Base-by-base conservation (phyloP, 2,888 invertebrate genomes). In the Lasioglossum figueresi region DNA sequence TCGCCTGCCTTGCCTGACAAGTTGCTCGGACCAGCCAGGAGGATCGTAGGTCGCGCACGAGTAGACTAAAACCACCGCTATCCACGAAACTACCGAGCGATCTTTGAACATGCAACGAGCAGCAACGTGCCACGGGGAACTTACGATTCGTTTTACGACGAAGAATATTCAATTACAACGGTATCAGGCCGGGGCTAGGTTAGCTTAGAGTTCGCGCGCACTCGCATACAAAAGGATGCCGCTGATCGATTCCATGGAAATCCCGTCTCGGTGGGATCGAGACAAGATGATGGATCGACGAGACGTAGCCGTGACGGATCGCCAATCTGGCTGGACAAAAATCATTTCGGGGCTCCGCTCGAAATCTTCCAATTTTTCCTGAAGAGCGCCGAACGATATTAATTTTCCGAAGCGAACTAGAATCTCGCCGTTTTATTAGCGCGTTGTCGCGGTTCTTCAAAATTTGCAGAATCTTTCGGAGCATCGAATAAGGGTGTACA, bases 221-320 rank as follows among this genome's bases (percentile, higher is more conserved):
- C 45, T 31, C 14, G 34, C 34, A 52, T 66, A 77, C 56, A 73
- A 82, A 73, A 68, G 40, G 48, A 23, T 31, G 19, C 34, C 66
- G 27, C 37, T 27, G 48, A 56, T 77, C 31, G 59, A 68, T 70
- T 31, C 70, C 34, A 70, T 73, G 66, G 66, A 74, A 78, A 73
- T 73, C 68, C 43, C 52, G 40, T 56, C 52, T 16, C 23, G 31
- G 75, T 43, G 52, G 74, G 59, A 27, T 31, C 75, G 40, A 45
- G 78, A 63, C 76, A 48, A 72, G 72, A 83, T 83, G 84, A 84
- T 84, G 84, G 84, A 84, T 84, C 72, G 76, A 63, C 71, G n/a
- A 16, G 31, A 27, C 31, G 31, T 63, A 63, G 16, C 31, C 31
- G 52, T 63, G 63, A 63, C 63, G 63, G 63, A 63, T 63, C 27